A percentile compares a stretch with the other conserved stretches of the same genome.
Conservation (phyloP, 35 echinoderm and acorn worm genomes). For the Hemicentrotus pulcherrimus region DNA sequence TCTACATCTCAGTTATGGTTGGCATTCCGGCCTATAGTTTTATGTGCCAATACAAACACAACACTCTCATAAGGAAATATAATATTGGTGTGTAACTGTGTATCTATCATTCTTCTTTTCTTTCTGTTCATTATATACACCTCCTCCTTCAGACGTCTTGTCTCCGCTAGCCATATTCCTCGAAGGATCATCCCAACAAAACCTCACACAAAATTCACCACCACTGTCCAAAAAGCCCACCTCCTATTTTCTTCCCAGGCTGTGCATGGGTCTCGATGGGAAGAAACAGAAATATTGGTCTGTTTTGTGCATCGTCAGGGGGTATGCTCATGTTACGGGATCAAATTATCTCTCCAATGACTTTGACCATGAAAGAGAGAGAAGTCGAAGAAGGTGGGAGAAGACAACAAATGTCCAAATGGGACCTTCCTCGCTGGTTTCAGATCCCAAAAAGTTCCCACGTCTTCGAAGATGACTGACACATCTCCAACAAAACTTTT, state of each 20-base stretch:
- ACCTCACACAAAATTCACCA: background rate
- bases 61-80: background rate
- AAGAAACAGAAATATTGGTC: conserved; percentile 20
- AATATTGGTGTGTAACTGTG: background rate
- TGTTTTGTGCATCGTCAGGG: conserved; percentile 35
- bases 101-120: background rate
- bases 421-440: background rate
- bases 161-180: background rate
- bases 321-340: background rate
- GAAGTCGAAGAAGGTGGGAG: background rate
- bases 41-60: conserved; percentile 1
- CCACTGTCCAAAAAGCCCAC: background rate
- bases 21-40: background rate
- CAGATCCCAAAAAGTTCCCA: background rate
- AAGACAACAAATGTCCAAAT: background rate
- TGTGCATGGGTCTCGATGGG: background rate
- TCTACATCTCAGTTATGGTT: background rate
- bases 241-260: background rate
- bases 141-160: background rate
- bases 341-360: background rate
- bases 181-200: background rate
- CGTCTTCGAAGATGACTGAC: background rate
- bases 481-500: background rate
- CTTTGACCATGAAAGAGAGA: background rate
- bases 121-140: background rate